Evolutionary conservation across 1,140 invertebrate species (phyloP), one percentile per base, ranked within the genome.

Genomic region (Drosophila willistoni): DNA sequence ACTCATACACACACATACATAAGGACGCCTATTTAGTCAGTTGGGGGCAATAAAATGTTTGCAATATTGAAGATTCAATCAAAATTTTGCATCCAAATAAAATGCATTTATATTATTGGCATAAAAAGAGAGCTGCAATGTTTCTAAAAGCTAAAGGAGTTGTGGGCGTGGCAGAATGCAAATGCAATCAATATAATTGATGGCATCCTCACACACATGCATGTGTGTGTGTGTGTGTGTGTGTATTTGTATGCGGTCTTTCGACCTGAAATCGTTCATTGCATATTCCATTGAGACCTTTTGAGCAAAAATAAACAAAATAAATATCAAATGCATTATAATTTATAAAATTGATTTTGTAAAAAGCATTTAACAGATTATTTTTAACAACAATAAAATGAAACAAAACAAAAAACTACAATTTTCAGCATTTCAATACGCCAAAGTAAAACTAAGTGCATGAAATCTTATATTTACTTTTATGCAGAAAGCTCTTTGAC

Each of bases 111-210:
- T 36, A 59, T 59, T 59, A 59, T 59, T 59, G 56, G 29, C 56
- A 36, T 36, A 59, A 59, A 59, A 59, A 59, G 44, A 51, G 44
- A 51, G 44, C 17, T 51, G 17, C 19, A 51, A 44, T 14, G 42
- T 44, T 44, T 14, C 42, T 44, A 19, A 51, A 51, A 10, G 17
- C 7, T 22, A 5, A 22, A 51, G 44, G 44, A 51, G 44, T 39
- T 39, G 36, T 51, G 44, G 44, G 44, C 44, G 44, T 51, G 44
- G 44, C 44, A 55, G 19, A 33, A 25, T 36, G 56, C 9, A 59
- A 59, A 59, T 59, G 56, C 56, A 59, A 59, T 59, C 33, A 59
- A 59, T 59, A 59, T 59, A 59, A 59, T 59, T 59, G 56, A 59
- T 59, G 56, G 12, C 56, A 59, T 17, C 13, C 33, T 47, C 44